phyloP scores from a whole-genome alignment of 2,888 invertebrate species.

The Digitonthophagus gazella region DNA sequence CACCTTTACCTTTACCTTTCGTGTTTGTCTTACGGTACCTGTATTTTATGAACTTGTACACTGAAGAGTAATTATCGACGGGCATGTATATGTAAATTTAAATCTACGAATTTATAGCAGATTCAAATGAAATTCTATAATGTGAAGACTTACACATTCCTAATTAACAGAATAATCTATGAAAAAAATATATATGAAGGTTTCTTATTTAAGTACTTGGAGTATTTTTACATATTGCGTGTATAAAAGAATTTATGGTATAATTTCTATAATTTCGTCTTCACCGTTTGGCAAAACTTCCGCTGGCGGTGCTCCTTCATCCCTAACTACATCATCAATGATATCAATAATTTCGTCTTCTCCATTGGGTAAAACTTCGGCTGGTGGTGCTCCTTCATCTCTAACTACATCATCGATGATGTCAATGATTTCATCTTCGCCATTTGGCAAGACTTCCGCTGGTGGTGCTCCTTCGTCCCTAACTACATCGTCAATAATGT shows the following conservation, averaged over 20 bases:
- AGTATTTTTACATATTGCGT: not conserved
- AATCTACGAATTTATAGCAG: too few species aligned
- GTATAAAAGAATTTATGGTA: not conserved
- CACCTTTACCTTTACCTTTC: slow-evolving; percentile 7
- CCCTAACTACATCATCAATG: not conserved
- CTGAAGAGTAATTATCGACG: not conserved
- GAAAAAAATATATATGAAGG: not conserved
- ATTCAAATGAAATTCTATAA: too few species aligned
- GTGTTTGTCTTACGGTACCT: not conserved
- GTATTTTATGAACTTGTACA: not conserved
- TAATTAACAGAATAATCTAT: too few species aligned
- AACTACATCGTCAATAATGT: not conserved
- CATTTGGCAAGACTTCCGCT: slow-evolving; percentile 3
- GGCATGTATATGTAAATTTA: not conserved
- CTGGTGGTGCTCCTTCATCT: slow-evolving; percentile 9
- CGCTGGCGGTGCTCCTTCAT: not conserved
- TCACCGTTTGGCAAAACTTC: slow-evolving; percentile 1
- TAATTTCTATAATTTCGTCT: not conserved
- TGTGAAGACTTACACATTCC: too few species aligned
- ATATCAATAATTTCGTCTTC: slow-evolving; percentile 13
- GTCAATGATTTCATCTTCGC: not conserved
- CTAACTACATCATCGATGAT: slow-evolving; percentile 9
- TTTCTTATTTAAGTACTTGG: too few species aligned
- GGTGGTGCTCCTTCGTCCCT: not conserved
- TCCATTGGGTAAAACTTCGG: not conserved